Evolutionary conservation across 92 coral and sea anemone species (phyloP), one percentile per base, ranked within the genome.

Genomic region (Paramuricea clavata): DNA sequence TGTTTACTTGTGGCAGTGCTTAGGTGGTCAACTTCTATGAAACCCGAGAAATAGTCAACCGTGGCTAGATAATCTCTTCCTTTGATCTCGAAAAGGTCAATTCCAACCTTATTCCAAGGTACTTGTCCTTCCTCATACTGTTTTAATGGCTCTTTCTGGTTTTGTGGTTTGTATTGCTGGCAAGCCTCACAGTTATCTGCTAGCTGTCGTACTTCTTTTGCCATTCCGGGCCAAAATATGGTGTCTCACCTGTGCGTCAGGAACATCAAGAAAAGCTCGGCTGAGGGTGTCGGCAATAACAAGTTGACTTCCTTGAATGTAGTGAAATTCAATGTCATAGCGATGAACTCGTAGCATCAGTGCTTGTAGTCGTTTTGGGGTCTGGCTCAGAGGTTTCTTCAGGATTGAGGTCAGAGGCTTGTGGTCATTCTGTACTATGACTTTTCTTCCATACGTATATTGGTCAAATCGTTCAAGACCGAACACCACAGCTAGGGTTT

Each of bases 141-240:
- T 35, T 81, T 90, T 12, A 87, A 91, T 30, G 91, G 81, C 72
- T 86, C 91, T 49, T 39, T n/a, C 12, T 22, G 15, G 34, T 90
- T 87, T 27, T 52, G 56, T 42, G 85, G 86, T 79, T 79, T 78
- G 41, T 57, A 34, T 33, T 64, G 69, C 67, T 86, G 83, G 56
- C 93, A 90, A 49, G 41, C 33, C 43, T 86, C 76, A 44, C 90
- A 90, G 26, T 54, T 31, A 5, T 70, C 90, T 61, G 83, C 87
- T 27, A 86, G 22, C 39, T 90, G 87, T 33, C 26, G 61, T 12
- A 90, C 49, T 23, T 90, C 88, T 8, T 25, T 12, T 17, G 93
- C 13, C 88, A 90, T 90, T 17, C 73, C 54, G 65, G 89, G 89
- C 89, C 94, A 91, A 81, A 91, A 91, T 47, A 91, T 82, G 23